Percentiles rank a stretch among this genome's conserved stretches.
Evolutionary conservation across 2,888 invertebrate genomes (phyloP).

Genomic region (Chymomyza caudatula): DNA sequence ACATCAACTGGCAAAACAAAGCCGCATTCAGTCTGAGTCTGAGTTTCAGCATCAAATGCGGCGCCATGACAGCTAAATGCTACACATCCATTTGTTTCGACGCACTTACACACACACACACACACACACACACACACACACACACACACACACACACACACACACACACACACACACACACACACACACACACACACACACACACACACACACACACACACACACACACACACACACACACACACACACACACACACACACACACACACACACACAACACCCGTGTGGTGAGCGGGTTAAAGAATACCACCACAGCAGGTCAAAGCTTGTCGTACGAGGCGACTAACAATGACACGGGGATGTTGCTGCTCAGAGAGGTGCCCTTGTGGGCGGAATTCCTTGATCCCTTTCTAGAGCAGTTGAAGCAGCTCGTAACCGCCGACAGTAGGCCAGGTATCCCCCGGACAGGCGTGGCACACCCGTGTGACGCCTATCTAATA

Average conservation of each 20-base stretch:
- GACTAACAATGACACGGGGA: too few relatives aligned
- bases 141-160: not conserved
- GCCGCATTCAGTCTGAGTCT: conserved; percentile 8
- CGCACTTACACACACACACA: not conserved
- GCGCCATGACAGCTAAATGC: conserved; percentile 8
- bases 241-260: not conserved
- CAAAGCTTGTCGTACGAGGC: too few relatives aligned
- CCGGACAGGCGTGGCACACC: too few relatives aligned
- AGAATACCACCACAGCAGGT: too few relatives aligned
- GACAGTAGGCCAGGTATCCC: too few relatives aligned
- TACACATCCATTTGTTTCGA: not conserved
- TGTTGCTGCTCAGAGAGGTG: too few relatives aligned
- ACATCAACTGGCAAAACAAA: not conserved
- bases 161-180: not conserved
- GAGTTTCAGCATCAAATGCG: not conserved
- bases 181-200: not conserved
- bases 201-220: not conserved
- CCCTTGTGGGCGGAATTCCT: too few relatives aligned
- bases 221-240: not conserved
- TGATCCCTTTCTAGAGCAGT: too few relatives aligned
- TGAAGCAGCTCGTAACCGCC: too few relatives aligned
- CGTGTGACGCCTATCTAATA: too few relatives aligned
- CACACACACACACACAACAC: too few relatives aligned
- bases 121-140: not conserved
- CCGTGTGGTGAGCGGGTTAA: too few relatives aligned